Base-by-base conservation (phyloP, 2,113 vertebrate species). In the Dolichotis patagonum region DNA sequence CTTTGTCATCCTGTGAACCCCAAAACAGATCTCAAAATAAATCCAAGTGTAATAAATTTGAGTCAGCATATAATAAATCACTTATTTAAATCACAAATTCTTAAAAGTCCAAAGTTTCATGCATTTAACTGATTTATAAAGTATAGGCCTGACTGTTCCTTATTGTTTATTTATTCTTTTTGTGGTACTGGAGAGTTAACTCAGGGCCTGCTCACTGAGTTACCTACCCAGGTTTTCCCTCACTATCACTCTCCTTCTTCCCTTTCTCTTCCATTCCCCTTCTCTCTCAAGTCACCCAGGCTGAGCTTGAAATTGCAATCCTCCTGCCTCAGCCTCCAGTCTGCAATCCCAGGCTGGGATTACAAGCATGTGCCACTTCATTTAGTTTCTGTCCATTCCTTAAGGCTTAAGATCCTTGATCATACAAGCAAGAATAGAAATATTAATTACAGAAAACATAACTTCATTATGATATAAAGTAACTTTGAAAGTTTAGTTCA, bases 401-500 rank as follows among this genome's bases (percentile, higher is more conserved):
- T 65, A 86, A 77, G 10, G 7, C 67, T 81, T 11, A 73, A 96
- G 38, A 43, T 60, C 49, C 30, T 30, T 85, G 38, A 67, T 73
- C 49, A 89, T 90, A 54, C 0, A 91, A 49, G 62, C 9, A 75
- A 52, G 54, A 92, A 65, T 0, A 83, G 41, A 28, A 88, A 30
- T 35, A 71, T 63, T 63, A 88, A 81, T 12, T 81, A 17, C 30
- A 94, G 58, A 82, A 85, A 97, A 46, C 8, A 30, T 69, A 41
- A 83, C 77, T 78, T 85, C 63, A 91, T 77, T 77, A 81, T 35
- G 49, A 92, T n/a, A 87, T 71, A 63, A 58, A 83, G 22, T 65
- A 62, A 92, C 69, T 92, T 92, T 85, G 69, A 92, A 94, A 56
- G 14, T 62, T 90, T 81, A 77, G 94, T 83, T 96, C 24, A 94